Conservation (phyloP, 2,888 invertebrate species). For the Aradus depressus region DNA sequence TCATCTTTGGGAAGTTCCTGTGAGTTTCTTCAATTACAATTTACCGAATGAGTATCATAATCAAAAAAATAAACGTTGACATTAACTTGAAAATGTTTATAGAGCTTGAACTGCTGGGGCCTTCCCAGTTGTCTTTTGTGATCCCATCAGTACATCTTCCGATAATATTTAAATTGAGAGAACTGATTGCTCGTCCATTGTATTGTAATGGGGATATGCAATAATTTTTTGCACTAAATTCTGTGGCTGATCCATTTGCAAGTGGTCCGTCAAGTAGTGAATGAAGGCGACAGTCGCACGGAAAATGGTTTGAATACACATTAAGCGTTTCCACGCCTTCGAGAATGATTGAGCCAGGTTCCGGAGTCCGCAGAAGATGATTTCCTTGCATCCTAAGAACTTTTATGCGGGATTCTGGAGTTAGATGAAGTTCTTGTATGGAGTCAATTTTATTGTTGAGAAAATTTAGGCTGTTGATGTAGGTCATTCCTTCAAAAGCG, state of each 20-base stretch:
- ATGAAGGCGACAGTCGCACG: constrained; percentile 75
- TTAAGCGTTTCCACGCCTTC: constrained; percentile 60
- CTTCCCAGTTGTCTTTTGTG: constrained; percentile 48
- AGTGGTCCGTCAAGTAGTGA: constrained; percentile 64
- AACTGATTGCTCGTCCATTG: constrained; percentile 61
- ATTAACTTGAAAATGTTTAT: not conserved
- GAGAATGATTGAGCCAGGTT: constrained; percentile 52
- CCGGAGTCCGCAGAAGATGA: constrained; percentile 67
- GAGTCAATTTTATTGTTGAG: constrained; percentile 76
- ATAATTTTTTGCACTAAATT: constrained; percentile 63
- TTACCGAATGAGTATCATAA: too few species aligned
- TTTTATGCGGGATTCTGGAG: constrained; percentile 57
- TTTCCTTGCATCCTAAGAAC: constrained; percentile 67
- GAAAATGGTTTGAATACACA: constrained; percentile 69
- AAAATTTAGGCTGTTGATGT: constrained; percentile 61
- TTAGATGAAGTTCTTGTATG: constrained; percentile 61
- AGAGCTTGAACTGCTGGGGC: constrained; percentile 10
- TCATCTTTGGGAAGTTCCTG: too few species aligned
- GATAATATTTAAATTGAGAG: constrained; percentile 51
- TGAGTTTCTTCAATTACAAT: too few species aligned
- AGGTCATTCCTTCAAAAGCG: constrained; percentile 63
- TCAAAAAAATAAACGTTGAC: too few species aligned
- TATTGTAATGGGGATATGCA: constrained; percentile 78
- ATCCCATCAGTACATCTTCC: constrained; percentile 58
- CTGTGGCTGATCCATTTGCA: constrained; percentile 43